Percentiles rank a stretch among this genome's conserved stretches.
phyloP scores from a whole-genome alignment of 2,113 vertebrate genomes.

The Mohoua ochrocephala region DNA sequence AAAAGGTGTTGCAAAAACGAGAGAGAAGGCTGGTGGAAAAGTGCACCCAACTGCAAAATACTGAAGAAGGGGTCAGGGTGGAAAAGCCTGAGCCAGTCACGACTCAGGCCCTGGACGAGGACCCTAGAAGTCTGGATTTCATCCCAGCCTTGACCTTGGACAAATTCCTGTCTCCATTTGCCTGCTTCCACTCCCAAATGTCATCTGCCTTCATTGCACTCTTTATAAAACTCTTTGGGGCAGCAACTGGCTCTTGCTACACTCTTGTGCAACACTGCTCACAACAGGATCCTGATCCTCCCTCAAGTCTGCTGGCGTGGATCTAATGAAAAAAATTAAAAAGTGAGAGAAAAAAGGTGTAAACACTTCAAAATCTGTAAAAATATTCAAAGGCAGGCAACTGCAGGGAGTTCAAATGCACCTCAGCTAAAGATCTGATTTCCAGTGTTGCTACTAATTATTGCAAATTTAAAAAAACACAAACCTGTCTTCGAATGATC shows the following conservation, averaged over 20 bases:
- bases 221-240: background rate
- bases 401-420: background rate
- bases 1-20: background rate
- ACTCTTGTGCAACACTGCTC: background rate
- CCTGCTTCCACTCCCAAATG: background rate
- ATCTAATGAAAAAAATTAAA: background rate
- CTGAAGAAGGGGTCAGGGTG: background rate
- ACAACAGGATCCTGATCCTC: background rate
- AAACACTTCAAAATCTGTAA: background rate
- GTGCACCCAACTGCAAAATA: background rate
- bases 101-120: background rate
- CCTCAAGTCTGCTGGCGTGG: rapidly evolving
- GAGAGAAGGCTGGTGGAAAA: background rate
- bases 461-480: background rate
- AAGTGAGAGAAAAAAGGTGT: background rate
- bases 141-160: background rate
- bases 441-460: background rate
- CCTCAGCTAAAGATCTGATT: background rate
- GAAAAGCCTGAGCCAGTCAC: background rate
- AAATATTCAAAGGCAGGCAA: background rate
- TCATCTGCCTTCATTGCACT: background rate
- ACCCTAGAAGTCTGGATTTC: background rate
- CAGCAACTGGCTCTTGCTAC: background rate
- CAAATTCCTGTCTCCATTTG: background rate
- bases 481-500: background rate